Evolutionary conservation across 2,113 vertebrate species (phyloP).

Genomic region (Nansenia antarctica): DNA sequence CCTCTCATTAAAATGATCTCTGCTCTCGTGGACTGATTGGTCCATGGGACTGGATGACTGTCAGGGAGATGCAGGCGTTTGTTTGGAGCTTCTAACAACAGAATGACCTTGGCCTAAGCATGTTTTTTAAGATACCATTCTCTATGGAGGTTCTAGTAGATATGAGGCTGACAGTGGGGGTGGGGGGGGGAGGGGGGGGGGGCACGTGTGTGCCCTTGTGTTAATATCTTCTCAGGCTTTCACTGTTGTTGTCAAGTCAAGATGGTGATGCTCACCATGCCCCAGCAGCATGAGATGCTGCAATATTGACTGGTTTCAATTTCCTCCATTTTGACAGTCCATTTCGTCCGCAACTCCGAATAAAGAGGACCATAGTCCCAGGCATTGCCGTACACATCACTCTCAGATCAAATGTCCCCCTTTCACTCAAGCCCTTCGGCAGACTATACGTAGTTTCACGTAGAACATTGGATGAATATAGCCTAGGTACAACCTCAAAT

Average conservation of each 20-base stretch:
- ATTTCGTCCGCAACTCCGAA: slow-evolving; percentile 44
- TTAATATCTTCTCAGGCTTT: slow-evolving; percentile 6
- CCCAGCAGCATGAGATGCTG: slow-evolving; percentile 21
- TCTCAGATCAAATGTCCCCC: slow-evolving; percentile 29
- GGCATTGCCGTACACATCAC: slow-evolving; percentile 33
- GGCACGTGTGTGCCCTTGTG: background rate
- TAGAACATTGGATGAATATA: background rate
- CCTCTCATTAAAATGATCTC: slow-evolving; percentile 14
- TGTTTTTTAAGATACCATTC: slow-evolving; percentile 8
- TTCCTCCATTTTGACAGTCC: slow-evolving; percentile 57
- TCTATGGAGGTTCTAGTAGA: background rate
- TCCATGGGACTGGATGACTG: slow-evolving; percentile 3
- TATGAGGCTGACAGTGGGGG: background rate
- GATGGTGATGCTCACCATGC: slow-evolving; percentile 36
- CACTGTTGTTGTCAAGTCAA: slow-evolving; percentile 31
- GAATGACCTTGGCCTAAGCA: slow-evolving; percentile 29
- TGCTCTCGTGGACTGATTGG: slow-evolving; percentile 5
- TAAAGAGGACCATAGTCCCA: slow-evolving; percentile 30
- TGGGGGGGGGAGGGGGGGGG: background rate
- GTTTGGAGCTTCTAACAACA: background rate
- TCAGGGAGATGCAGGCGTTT: background rate
- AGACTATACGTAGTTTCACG: background rate
- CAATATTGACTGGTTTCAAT: slow-evolving; percentile 59
- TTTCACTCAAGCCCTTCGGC: background rate
- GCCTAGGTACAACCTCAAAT: background rate